Evolutionary conservation across 2,888 invertebrate species (phyloP), one percentile per base, ranked within the genome.

Genomic region (Drosophila setosimentum): DNA sequence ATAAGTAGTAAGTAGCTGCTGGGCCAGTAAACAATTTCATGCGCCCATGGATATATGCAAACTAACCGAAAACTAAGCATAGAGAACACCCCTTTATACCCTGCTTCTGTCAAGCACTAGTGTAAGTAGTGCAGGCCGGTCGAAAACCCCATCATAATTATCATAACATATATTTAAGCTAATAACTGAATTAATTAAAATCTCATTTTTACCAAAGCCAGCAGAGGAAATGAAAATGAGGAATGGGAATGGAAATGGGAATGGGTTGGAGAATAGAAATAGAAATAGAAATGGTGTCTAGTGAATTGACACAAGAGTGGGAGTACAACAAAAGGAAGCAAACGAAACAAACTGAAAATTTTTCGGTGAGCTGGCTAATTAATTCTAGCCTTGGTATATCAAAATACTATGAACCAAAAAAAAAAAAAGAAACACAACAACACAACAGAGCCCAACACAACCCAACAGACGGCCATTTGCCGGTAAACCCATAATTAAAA

Each of bases 111-210:
- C 42, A 0, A 13, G 42, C 40, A n/a, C 1, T 42, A 18, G 37
- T 29, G 18, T 40, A 37, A 53, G 45, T 50, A 35, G 65, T 68
- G 58, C 59, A 65, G 42, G 68, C 68, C 57, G 35, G 27, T 27
- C 57, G 37, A 63, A 71, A 71, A 70, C 49, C 40, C 63, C 71
- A 77, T 70, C 64, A 81, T 71, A 80, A 78, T 81, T 81, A 80
- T 79, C 81, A 80, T 81, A 84, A 75, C 89, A 85, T 87, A 85
- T 83, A 87, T 89, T 83, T 89, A 76, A 75, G 80, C 88, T 87
- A 89, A 87, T 87, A 87, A 87, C 87, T 87, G 87, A 87, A 87
- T 87, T 89, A 87, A 87, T 87, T 87, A 89, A 87, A 87, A 85
- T 87, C 89, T 81, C 88, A 89, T 89, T 87, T 89, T 68, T 45